These are phyloP conservation scores for Rhabdophis nuchalis DNA, from an alignment of 2,797 vertebrate genomes.

Conservation along the genomic window DNA sequence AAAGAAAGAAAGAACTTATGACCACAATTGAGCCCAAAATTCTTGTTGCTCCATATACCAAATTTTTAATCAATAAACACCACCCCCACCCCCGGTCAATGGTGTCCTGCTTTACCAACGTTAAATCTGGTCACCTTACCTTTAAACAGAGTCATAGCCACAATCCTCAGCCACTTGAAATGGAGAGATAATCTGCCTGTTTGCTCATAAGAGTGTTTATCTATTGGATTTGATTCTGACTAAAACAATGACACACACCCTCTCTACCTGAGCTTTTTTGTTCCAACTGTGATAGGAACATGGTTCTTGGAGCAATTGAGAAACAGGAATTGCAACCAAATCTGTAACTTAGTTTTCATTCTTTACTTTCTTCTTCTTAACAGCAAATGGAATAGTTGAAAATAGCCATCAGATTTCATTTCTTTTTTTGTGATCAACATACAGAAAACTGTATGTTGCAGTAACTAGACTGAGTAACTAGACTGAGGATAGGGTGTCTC, in stretches of 20 bases:
- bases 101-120: too few species aligned
- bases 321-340: not conserved
- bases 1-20: too few species aligned
- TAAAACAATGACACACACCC: not conserved
- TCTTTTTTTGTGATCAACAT: not conserved
- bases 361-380: not conserved
- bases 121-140: too few species aligned
- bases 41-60: too few species aligned
- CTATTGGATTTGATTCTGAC: not conserved
- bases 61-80: too few species aligned
- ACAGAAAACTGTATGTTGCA: too few species aligned
- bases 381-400: not conserved
- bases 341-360: not conserved
- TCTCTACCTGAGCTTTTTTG: not conserved
- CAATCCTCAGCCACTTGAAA: not conserved
- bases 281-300: not conserved
- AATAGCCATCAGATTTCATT: not conserved
- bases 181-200: not conserved
- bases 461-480: not conserved
- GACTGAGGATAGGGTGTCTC: not conserved
- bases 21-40: too few species aligned
- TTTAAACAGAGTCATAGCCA: not conserved
- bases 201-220: not conserved
- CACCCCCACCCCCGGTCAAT: too few species aligned
- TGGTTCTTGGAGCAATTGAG: not conserved